Evolutionary conservation across 1,140 invertebrate genomes (phyloP), one percentile per base, ranked within the genome.

Genomic region (Eupeodes corollae): DNA sequence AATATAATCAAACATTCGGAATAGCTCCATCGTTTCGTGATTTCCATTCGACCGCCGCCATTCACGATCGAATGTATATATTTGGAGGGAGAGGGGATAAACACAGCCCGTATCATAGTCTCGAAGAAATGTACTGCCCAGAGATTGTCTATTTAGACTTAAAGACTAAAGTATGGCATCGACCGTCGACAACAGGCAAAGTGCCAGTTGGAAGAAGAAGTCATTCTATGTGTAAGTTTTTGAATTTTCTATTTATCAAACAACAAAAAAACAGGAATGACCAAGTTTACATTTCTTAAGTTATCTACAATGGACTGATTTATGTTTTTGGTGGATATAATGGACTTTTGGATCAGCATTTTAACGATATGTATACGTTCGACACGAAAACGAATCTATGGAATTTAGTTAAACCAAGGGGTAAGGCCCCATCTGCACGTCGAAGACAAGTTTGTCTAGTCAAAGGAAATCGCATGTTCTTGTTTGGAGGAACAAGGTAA

Each of bases 301-400:
- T 90, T 79, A 71, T 83, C 1, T 78, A 88, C 59, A 78, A 82
- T 51, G 79, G 76, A 18, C 71, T 79, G 53, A 76, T 93, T 64
- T 91, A 87, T 57, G 79, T 93, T 40, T 92, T 93, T 73, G 90
- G 90, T 33, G 90, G 90, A 10, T 92, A 84, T 60, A 88, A 91
- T 70, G 84, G 85, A 6, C 69, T 79, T 14, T 58, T 70, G 32
- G 77, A 83, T 52, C 68, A 74, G 43, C 91, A 94, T 69, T 92
- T 80, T 59, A 85, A 88, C 70, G 88, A 93, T 71, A 65, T 92
- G 32, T 79, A 82, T 57, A 75, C 77, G 58, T 91, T 82, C 70
- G 73, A 79, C 68, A 73, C 79, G 56, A 67, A 66, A 44, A 71
- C 66, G 15, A 78, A 76, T 53, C 52, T 63, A 12, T 88, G 86